Evolutionary conservation across 2,888 invertebrate genomes (phyloP), one percentile per base, ranked within the genome.

Genomic region (Lasioglossum marginatum): DNA sequence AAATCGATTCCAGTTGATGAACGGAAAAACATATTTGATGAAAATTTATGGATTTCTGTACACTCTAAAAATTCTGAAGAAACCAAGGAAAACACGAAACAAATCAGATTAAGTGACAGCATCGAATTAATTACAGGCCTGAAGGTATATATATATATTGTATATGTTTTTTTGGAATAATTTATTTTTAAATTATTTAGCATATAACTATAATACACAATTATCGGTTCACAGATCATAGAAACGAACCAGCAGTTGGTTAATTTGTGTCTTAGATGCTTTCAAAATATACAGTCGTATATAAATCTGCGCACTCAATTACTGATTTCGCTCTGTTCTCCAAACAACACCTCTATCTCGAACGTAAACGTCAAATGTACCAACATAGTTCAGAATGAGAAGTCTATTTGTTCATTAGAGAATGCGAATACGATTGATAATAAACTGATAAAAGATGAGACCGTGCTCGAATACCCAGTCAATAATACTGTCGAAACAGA

Each of bases 11-110:
- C 45, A 19, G 45, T 16, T 31, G 31, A 31, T 45, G 72, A 72
- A 48, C 72, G 31, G 8, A 45, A 52, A n/a, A 74, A 52, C 74
- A 23, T 74, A 57, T 74, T 52, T 52, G 74, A 76, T 40, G 92
- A 93, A 66, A 72, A 27, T 45, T 45, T 48, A 48, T 31, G 45
- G 45, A 72, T 72, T 19, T 72, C 31, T 31, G 3, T 45, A 72
- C 19, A 23, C 45, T 6, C 27, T 23, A 45, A 19, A 45, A 45
- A 72, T 72, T n/a, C 5, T 71, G n/a, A n/a, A 43, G 8, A 31
- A 71, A 31, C 27, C 5, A 27, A 71, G 1, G 43, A 71, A 27
- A 45, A 5, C 27, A 43, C 8, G 3, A 71, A 72, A 19, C 31
- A 31, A 19, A 43, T 72, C 31, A 72, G 19, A 31, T 45, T 72